A percentile compares a stretch with the other conserved stretches of the same genome.
Evolutionary conservation across 2,113 vertebrate species (phyloP).

Genomic region (Sphyrna mokarran): DNA sequence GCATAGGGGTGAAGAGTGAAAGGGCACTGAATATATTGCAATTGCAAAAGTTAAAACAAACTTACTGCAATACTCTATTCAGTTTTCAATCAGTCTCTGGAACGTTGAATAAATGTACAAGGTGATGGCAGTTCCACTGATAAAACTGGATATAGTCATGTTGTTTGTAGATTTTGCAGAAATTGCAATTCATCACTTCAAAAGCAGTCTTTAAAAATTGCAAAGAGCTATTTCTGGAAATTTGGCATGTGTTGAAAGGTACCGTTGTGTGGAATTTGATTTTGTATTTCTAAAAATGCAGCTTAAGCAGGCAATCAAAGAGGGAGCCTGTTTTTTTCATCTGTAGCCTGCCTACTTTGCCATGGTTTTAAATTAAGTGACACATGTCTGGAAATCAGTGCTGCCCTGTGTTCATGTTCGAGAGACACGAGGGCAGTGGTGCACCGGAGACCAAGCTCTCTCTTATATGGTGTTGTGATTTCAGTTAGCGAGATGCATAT

Average conservation of each 20-base stretch:
- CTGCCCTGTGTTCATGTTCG: background rate
- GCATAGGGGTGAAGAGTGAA: constrained; percentile 16
- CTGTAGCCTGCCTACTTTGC: background rate
- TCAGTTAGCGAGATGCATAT: background rate
- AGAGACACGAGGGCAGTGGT: background rate
- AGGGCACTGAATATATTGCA: background rate
- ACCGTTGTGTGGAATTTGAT: background rate
- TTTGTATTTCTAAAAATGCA: constrained; percentile 10
- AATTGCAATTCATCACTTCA: background rate
- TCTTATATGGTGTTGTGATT: background rate
- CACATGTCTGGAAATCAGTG: constrained; percentile 9
- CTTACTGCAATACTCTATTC: background rate
- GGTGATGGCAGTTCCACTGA: background rate
- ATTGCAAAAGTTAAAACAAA: background rate
- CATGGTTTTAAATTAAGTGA: background rate
- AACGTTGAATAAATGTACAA: constrained; percentile 2
- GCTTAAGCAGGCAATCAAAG: background rate
- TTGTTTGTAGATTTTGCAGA: background rate
- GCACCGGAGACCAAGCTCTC: background rate
- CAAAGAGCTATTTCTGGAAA: background rate
- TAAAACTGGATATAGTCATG: background rate
- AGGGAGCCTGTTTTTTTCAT: background rate
- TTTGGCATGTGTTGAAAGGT: constrained; percentile 17
- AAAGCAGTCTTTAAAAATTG: constrained; percentile 5
- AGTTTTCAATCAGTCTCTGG: background rate